Evolutionary conservation across 2,888 invertebrate species (phyloP), one percentile per base, ranked within the genome.

Genomic region (Brenthis ino): DNA sequence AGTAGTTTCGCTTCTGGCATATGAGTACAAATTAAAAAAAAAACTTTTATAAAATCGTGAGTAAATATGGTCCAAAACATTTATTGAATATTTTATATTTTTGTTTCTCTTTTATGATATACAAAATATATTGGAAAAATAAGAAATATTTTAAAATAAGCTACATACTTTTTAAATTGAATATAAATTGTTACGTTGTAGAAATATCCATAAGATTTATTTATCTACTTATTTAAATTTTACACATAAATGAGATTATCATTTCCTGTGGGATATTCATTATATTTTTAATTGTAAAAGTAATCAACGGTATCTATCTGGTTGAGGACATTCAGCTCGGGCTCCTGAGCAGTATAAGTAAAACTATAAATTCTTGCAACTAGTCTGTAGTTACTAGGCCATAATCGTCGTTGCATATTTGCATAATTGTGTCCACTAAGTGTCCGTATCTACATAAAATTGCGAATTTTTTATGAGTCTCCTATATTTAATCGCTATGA

Each of bases 381-480:
- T 86, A 88, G 85, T 82, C 81, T 79, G 83, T 88, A 83, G 86
- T 88, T 89, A 89, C 88, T 85, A 84, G 84, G 82, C 85, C 88
- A 87, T 91, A 89, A 90, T 87, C 86, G 85, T 85, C 85, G 82
- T 82, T 75, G 82, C 79, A 81, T 84, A 91, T 91, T 92, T 91
- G 87, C 91, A 91, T 92, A 91, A 91, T 91, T 91, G 88, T 88
- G 78, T 80, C 79, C 84, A 83, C 82, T 88, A 89, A 91, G 90
- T 88, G 89, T 88, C 82, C 76, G 80, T 83, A 91, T 91, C 88
- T 91, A 86, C 91, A 92, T 91, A 88, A 91, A 90, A 91, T 89
- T 90, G 88, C 87, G 79, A 85, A 83, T 88, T 88, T 88, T 90
- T 89, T 84, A 85, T 80, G 80, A 81, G 77, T 84, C 82, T 85